These are phyloP conservation scores for Lucinisca nassula DNA, from an alignment of 2,888 invertebrate genomes.

Conservation along the genomic window DNA sequence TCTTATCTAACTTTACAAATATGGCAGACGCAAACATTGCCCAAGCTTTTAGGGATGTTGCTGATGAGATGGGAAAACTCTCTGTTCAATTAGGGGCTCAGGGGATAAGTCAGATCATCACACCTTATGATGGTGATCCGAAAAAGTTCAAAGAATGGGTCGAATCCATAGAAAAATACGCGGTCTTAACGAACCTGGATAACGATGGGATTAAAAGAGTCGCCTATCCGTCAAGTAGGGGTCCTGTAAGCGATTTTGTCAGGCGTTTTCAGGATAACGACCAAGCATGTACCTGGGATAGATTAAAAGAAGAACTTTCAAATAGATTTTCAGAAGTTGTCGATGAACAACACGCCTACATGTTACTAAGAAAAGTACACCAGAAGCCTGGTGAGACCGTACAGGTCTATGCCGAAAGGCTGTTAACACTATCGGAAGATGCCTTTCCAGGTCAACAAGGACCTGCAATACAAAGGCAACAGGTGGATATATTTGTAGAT, in stretches of 20 bases:
- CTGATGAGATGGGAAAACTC: background rate
- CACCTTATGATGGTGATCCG: conserved; percentile 27
- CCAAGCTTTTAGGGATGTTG: background rate
- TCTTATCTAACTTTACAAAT: too few species aligned
- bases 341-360: background rate
- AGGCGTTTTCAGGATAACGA: too few species aligned
- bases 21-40: background rate
- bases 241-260: too few species aligned
- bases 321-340: background rate
- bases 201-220: conserved; percentile 3
- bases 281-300: too few species aligned
- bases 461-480: background rate
- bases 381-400: background rate
- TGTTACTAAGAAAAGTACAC: background rate
- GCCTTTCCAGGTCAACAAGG: background rate
- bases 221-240: too few species aligned
- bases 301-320: background rate
- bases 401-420: background rate
- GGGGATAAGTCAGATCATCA: conserved; percentile 26
- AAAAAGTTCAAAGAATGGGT: conserved; percentile 46
- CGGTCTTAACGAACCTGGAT: conserved; percentile 8
- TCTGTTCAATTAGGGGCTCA: conserved; percentile 6
- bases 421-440: background rate
- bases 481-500: background rate
- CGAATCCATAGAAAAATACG: conserved; percentile 38